Evolutionary conservation across 2,888 invertebrate species (phyloP), one percentile per base, ranked within the genome.

Genomic region (Timema cristinae): DNA sequence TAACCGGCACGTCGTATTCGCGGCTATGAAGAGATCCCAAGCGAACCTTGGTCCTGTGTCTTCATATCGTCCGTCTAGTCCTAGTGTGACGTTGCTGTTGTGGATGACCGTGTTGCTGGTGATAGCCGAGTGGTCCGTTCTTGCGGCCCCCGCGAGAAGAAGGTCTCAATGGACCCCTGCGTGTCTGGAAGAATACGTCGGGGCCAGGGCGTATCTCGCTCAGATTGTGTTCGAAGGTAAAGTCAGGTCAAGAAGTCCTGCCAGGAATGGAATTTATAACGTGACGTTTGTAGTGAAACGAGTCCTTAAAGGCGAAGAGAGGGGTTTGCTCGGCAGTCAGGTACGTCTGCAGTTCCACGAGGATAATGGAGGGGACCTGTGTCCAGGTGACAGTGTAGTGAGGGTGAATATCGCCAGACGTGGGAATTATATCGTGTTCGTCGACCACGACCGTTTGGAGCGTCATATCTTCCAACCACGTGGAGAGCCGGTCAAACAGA

Each of bases 281-380:
- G 89, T 88, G 76, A 88, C 89, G 73, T 89, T 90, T 81, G 87
- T 87, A 80, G 88, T 90, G 76, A 83, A 86, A 77, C 83, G 86
- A 75, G 85, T 87, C 76, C 87, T 86, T 81, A 90, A 90, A 81
- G 77, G 77, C 56, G 71, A 73, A 66, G 75, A 74, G 66, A 74
- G 72, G 67, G 73, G 72, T 47, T 72, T 75, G 59, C 67, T 70
- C 56, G 67, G 68, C 16, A 72, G 75, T 10, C 83, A 81, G 78
- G 84, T 87, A 75, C 80, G 84, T 75, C 81, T 87, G 71, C 85
- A 84, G 77, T 87, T 87, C 79, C 81, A 82, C 75, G 84, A 83
- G 79, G 84, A 83, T 78, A 77, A 78, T 72, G 72, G 76, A 75
- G 73, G 77, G 76, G 77, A 72, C 73, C 74, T 75, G 70, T 79